These are phyloP conservation scores for Holothuria glaberrima DNA, from an alignment of 35 echinoderm and acorn worm genomes.

Conservation along the genomic window DNA sequence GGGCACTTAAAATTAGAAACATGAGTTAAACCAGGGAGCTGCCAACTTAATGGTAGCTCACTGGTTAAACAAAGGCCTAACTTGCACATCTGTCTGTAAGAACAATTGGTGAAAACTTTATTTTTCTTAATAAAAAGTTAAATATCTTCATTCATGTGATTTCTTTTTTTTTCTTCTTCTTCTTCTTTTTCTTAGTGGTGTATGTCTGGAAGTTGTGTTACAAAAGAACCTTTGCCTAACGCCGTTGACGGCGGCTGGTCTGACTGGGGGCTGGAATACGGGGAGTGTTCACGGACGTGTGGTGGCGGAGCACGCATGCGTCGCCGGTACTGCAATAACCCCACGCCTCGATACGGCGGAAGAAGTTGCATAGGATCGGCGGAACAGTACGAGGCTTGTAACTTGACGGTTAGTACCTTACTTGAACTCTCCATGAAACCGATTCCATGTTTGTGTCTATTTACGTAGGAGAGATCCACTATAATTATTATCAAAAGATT, in stretches of 20 bases:
- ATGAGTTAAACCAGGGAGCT: too few species aligned
- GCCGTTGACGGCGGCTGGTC: slow-evolving; percentile 74
- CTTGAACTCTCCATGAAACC: too few species aligned
- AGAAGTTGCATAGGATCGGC: slow-evolving; percentile 35
- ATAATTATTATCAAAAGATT: too few species aligned
- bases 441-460: too few species aligned
- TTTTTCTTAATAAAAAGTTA: neutral
- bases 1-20: too few species aligned
- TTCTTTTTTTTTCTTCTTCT: neutral
- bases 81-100: too few species aligned
- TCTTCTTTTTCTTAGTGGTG: slow-evolving; percentile 60
- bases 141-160: neutral
- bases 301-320: slow-evolving; percentile 70
- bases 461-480: too few species aligned
- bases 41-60: too few species aligned
- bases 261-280: slow-evolving; percentile 44
- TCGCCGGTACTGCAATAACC: slow-evolving; percentile 66
- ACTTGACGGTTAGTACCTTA: slow-evolving; percentile 34
- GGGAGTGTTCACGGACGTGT: slow-evolving; percentile 68
- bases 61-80: too few species aligned
- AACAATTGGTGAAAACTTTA: too few species aligned
- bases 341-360: slow-evolving; percentile 54
- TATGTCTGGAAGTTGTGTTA: slow-evolving; percentile 46
- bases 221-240: neutral
- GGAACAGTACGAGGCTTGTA: slow-evolving; percentile 39